Conservation (phyloP, 2,797 vertebrate species). For the Mionectes olivaceus region DNA sequence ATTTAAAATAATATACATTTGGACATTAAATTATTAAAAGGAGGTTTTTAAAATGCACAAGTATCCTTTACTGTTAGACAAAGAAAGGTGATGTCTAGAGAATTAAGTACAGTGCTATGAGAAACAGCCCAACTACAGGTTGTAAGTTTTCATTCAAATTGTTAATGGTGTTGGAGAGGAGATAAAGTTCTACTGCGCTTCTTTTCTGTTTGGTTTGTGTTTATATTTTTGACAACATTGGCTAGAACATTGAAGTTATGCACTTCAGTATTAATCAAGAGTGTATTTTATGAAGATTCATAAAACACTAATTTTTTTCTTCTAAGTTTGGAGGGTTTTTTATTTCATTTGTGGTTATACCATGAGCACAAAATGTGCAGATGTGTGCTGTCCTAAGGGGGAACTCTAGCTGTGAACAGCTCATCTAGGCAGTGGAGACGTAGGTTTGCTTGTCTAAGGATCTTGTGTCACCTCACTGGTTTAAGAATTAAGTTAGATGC, state of each 20-base stretch:
- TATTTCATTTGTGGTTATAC: neutral
- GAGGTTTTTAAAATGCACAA: neutral
- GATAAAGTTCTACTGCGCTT: neutral
- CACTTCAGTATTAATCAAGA: neutral
- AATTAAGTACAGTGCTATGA: neutral
- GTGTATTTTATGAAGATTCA: neutral
- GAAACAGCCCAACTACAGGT: neutral
- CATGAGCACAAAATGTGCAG: neutral
- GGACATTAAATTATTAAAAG: neutral
- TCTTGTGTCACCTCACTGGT: neutral
- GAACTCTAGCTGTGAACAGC: neutral
- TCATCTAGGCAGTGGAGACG: neutral
- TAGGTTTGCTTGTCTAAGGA: neutral
- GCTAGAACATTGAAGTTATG: neutral
- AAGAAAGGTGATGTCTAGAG: neutral
- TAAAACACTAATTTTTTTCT: neutral
- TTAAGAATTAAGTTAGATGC: neutral
- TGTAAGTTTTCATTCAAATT: neutral
- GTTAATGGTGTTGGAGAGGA: neutral
- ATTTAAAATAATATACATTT: neutral
- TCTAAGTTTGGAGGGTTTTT: neutral
- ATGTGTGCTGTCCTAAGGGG: neutral
- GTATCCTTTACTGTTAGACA: neutral
- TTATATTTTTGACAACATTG: neutral
- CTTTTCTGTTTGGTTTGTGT: neutral